A percentile compares a stretch with the other conserved stretches of the same genome.
Conservation (phyloP, 2,113 vertebrate species). For the Leptodactylus fuscus region DNA sequence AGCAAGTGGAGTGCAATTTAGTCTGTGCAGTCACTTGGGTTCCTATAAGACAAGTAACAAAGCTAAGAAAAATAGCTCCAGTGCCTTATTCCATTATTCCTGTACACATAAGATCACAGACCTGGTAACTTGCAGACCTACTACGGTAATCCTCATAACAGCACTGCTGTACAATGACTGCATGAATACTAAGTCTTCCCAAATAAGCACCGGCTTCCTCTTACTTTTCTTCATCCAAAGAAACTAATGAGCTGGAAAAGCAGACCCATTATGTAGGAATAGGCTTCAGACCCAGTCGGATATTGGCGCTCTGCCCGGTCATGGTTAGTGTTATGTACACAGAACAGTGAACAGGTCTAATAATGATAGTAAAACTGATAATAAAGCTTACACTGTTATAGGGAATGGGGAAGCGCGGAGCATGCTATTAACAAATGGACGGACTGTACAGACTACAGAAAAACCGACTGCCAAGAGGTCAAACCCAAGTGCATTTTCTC, state of each 20-base stretch:
- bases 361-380: no score
- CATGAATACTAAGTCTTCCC: background rate
- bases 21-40: background rate
- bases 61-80: background rate
- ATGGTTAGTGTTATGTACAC: background rate
- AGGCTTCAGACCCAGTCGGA: background rate
- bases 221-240: background rate
- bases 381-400: no score
- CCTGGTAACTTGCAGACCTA: background rate
- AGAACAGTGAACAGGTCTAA: background rate
- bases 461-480: no score
- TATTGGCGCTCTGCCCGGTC: background rate
- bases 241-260: constrained; percentile 23
- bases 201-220: background rate
- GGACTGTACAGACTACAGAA: no score
- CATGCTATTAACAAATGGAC: no score
- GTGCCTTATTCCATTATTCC: background rate
- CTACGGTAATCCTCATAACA: background rate
- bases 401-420: no score
- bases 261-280: background rate
- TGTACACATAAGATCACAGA: background rate
- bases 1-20: background rate
- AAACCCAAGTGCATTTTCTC: no score
- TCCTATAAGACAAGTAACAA: background rate
- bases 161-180: background rate